A percentile compares a stretch with the other conserved stretches of the same genome.
These are phyloP conservation scores for Aspidiotus destructor DNA, from an alignment of 2,888 invertebrate species.

Conservation along the genomic window DNA sequence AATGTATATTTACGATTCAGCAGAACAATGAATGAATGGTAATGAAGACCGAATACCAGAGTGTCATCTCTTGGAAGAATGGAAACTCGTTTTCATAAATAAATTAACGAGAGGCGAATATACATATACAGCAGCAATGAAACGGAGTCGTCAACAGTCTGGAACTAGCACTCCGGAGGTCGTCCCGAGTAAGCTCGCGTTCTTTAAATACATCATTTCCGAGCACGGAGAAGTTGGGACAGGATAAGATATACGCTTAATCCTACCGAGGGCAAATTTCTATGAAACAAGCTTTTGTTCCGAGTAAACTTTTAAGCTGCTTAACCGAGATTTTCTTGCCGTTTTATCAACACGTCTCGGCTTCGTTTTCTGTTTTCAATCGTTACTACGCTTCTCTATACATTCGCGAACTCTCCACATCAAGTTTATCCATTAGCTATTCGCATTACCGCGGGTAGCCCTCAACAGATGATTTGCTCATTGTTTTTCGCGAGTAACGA, in stretches of 20 bases:
- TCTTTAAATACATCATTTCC: background rate
- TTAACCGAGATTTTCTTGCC: conserved; percentile 4
- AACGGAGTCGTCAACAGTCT: background rate
- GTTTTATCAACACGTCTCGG: background rate
- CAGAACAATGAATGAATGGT: too few species aligned
- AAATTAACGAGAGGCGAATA: background rate
- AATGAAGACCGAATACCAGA: too few species aligned
- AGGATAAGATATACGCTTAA: conserved; percentile 2
- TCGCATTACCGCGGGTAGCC: background rate
- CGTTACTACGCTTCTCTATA: background rate
- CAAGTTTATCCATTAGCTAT: conserved; percentile 2
- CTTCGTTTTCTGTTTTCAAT: conserved; percentile 4
- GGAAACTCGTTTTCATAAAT: conserved; percentile 2
- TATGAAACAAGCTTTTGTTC: conserved; percentile 2
- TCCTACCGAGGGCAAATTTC: conserved; percentile 4
- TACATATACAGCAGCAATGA: background rate
- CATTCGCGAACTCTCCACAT: background rate
- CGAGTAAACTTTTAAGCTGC: conserved; percentile 1
- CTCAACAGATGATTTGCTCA: conserved; percentile 1
- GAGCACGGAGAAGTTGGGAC: background rate
- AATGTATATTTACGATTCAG: too few species aligned
- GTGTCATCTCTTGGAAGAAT: background rate
- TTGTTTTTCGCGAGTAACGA: background rate
- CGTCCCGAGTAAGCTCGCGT: background rate
- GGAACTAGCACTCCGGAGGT: conserved; percentile 1